Evolutionary conservation across 2,113 vertebrate species (phyloP).

Genomic region (Bostrychus sinensis): DNA sequence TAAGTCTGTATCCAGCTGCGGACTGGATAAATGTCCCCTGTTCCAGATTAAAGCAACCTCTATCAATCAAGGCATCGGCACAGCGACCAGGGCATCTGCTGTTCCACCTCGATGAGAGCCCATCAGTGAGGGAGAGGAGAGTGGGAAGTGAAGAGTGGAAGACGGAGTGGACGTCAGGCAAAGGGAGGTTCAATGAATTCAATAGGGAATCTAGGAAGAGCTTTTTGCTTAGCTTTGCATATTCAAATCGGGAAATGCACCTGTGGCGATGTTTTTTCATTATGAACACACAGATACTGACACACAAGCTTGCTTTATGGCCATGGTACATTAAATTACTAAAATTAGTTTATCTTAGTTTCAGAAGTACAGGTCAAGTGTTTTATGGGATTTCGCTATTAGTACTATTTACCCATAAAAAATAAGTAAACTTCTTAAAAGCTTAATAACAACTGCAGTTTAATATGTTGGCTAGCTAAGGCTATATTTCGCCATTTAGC

Average conservation of each 20-base stretch:
- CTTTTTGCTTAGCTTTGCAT: conserved; percentile 55
- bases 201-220: not conserved
- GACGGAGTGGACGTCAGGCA: not conserved
- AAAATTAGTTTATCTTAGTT: too few species aligned
- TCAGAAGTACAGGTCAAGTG: too few species aligned
- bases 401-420: not conserved
- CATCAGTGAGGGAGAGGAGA: conserved; percentile 22
- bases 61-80: conserved; percentile 54
- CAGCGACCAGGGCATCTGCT: conserved; percentile 19
- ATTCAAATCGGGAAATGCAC: conserved; percentile 48
- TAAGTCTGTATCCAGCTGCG: conserved; percentile 37
- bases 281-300: not conserved
- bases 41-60: conserved; percentile 32
- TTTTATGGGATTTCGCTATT: too few species aligned
- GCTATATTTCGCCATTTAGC: not conserved
- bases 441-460: not conserved
- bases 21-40: conserved; percentile 45
- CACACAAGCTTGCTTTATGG: not conserved
- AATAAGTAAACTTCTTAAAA: not conserved
- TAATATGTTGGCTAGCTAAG: not conserved
- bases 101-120: conserved; percentile 44
- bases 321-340: not conserved
- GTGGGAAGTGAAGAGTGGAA: not conserved
- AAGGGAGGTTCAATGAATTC: not conserved
- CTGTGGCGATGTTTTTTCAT: conserved; percentile 7